Conservation (phyloP, 2,888 invertebrate species). For the Coenonympha glycerion region DNA sequence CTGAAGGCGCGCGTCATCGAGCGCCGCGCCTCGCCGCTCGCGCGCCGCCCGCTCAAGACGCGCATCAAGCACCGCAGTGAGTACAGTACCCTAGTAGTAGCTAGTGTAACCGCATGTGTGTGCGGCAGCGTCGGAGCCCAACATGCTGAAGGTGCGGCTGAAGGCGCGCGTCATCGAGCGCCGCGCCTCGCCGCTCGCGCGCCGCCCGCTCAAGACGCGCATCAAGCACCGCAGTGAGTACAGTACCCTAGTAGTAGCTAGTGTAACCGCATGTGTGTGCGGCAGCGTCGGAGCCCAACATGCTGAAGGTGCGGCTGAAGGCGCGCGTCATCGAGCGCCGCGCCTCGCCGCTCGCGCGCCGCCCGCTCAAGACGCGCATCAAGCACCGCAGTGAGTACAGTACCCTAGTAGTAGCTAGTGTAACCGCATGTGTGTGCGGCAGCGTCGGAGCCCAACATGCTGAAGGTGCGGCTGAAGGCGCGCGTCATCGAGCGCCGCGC, state of each 20-base stretch:
- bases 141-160: constrained; percentile 93
- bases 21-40: constrained; percentile 86
- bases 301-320: constrained; percentile 93
- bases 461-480: constrained; percentile 94
- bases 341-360: constrained; percentile 78
- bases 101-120: no score
- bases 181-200: constrained; percentile 82
- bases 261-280: no score
- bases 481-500: constrained; percentile 96
- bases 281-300: constrained; percentile 96
- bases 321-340: constrained; percentile 96
- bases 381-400: constrained; percentile 77
- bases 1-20: constrained; percentile 97
- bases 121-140: constrained; percentile 93
- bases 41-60: not conserved
- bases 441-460: constrained; percentile 98
- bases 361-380: not conserved
- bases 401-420: no score
- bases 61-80: constrained; percentile 71
- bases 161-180: constrained; percentile 97
- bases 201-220: not conserved
- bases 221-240: constrained; percentile 75
- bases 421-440: no score
- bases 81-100: no score
- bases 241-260: no score